Evolutionary conservation across 1,140 invertebrate species (phyloP), one percentile per base, ranked within the genome.

Genomic region (Kradibia gibbosae): DNA sequence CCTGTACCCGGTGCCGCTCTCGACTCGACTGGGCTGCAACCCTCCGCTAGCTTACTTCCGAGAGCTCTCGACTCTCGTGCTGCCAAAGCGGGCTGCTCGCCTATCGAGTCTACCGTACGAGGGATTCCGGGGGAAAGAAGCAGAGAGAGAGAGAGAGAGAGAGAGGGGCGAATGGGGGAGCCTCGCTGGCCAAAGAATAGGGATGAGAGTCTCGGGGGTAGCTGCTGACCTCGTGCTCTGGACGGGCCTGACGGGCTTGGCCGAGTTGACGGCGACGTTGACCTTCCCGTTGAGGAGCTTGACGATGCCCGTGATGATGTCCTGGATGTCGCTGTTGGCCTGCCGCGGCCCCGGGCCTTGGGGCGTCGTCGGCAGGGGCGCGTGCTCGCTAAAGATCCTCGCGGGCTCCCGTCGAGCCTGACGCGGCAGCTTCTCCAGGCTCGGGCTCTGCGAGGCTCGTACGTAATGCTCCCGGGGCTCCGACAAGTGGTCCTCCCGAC

Each of bases 221-320:
- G 7, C 5, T 45, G 42, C 45, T 28, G 86, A 90, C 90, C 90
- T 90, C 0, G 89, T 89, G 0, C 88, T 85, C 84, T 91, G 89
- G 39, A 90, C 83, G 1, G 93, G 94, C 60, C 94, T 91, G 78
- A 91, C 83, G 3, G 92, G 93, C 36, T 92, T 90, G n/a, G 90
- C 90, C 0, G 93, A 94, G 85, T 95, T 95, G 0, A 94, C 93
- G 84, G 95, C 94, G 0, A 95, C 95, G 85, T 97, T 96, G 0
- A 97, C 96, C 85, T 97, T 97, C 1, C 96, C 96, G 85, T 97
- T 97, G 1, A 98, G 90, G 1, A 98, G 89, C 88, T 97, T 97
- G 0, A 98, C 96, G 53, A 98, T 96, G 17, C 96, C 96, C 11
- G 96, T 96, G 72, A 98, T 96, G 20, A 98, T 97, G 86, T 97